phyloP scores from a whole-genome alignment of 2,113 vertebrate genomes.

The Mungos mungo region DNA sequence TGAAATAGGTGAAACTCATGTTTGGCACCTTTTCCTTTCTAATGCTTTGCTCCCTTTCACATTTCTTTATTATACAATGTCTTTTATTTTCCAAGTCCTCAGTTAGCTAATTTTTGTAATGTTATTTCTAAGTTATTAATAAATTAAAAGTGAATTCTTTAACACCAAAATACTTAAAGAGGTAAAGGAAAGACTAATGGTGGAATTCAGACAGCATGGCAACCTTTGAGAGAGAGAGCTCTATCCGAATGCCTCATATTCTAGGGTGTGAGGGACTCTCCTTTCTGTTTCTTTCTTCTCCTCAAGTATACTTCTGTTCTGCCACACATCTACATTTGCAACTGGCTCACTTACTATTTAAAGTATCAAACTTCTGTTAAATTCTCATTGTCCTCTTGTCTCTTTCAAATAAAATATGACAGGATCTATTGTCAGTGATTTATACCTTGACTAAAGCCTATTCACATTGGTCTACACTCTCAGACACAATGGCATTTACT shows the following conservation, averaged over 20 bases:
- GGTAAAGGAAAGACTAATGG: not conserved
- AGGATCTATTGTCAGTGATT: not conserved
- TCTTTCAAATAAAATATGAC: conserved; percentile 20
- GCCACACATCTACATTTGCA: not conserved
- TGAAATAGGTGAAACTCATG: not conserved
- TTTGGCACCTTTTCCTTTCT: not conserved
- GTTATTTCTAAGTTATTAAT: not conserved
- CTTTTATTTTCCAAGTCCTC: conserved; percentile 19
- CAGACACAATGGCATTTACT: not conserved
- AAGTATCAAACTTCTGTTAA: not conserved
- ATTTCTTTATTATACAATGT: not conserved
- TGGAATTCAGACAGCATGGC: not conserved
- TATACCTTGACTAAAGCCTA: not conserved
- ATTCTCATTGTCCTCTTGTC: not conserved
- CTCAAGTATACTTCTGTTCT: not conserved
- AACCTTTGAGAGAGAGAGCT: not conserved
- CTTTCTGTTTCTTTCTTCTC: not conserved
- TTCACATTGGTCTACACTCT: not conserved
- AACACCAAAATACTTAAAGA: not conserved
- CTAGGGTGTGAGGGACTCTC: not conserved
- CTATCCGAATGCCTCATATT: not conserved
- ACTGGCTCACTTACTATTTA: not conserved
- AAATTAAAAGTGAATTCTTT: not conserved
- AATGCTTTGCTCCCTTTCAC: not conserved
- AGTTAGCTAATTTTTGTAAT: not conserved